Percentiles rank a stretch among this genome's conserved stretches.
phyloP scores from a whole-genome alignment of 2,797 vertebrate genomes.

The Sebastes alutus region DNA sequence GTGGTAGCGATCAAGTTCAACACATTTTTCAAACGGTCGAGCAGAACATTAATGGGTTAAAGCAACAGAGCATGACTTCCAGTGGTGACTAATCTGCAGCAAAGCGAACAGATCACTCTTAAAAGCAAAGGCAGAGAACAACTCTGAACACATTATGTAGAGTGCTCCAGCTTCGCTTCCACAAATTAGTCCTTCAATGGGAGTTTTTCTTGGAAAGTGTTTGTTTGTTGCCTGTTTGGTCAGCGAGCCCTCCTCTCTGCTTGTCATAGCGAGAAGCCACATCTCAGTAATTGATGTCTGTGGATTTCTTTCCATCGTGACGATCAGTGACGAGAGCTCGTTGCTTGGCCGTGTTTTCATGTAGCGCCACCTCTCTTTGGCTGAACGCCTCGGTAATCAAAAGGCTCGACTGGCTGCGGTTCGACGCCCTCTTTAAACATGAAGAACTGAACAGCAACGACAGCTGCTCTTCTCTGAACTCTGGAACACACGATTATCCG shows the following conservation, averaged over 20 bases:
- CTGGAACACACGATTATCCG: constrained; percentile 7
- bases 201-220: constrained; percentile 21
- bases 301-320: not conserved
- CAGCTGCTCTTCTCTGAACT: not conserved
- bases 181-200: not conserved
- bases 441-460: not conserved
- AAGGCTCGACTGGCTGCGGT: not conserved
- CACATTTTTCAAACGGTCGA: too few species aligned
- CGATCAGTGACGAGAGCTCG: not conserved
- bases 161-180: not conserved
- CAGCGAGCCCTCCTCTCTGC: not conserved
- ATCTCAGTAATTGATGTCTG: constrained; percentile 29
- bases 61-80: not conserved
- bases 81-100: not conserved
- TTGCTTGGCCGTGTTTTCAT: not conserved
- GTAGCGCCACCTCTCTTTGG: not conserved
- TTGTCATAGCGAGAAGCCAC: not conserved
- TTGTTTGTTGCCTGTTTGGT: not conserved
- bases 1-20: too few species aligned
- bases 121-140: not conserved
- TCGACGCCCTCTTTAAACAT: not conserved
- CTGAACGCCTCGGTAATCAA: constrained; percentile 1
- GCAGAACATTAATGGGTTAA: too few species aligned
- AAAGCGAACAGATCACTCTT: not conserved
- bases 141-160: not conserved